phyloP scores from a whole-genome alignment of 23 tunicate species.

The Phallusia fumigata region DNA sequence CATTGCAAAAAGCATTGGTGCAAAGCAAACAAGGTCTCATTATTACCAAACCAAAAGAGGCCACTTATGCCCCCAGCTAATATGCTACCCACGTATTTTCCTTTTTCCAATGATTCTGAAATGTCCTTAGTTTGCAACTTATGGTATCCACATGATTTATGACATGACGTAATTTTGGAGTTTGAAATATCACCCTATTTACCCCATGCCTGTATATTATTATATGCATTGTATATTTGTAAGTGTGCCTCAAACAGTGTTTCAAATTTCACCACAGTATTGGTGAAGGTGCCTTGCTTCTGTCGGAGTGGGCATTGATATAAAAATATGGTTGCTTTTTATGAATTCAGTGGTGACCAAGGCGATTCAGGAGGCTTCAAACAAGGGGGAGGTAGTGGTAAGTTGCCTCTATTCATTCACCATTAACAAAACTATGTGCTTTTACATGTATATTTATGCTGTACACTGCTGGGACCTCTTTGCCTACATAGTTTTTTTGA shows the following conservation, averaged over 20 bases:
- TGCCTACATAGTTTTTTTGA: not conserved
- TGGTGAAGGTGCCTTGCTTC: conserved; percentile 1
- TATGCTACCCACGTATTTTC: too few species aligned
- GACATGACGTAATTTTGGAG: too few species aligned
- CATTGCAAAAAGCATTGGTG: too few species aligned
- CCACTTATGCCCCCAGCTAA: too few species aligned
- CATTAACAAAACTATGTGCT: not conserved
- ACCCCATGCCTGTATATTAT: conserved; percentile 9
- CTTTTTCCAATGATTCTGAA: too few species aligned
- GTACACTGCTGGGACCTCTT: conserved; percentile 9
- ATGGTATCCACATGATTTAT: too few species aligned
- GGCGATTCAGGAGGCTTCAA: conserved; percentile 9
- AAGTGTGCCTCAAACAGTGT: too few species aligned
- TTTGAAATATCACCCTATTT: not conserved
- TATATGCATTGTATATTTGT: too few species aligned
- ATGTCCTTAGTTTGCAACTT: too few species aligned
- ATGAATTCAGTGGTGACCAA: conserved; percentile 10
- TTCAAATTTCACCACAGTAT: too few species aligned
- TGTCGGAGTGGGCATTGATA: not conserved
- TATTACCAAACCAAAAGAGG: too few species aligned
- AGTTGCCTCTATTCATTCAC: not conserved
- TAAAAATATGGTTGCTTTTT: conserved; percentile 2
- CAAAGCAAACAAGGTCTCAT: too few species aligned
- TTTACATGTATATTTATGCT: not conserved
- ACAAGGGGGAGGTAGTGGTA: conserved; percentile 16